A percentile compares a stretch with the other conserved stretches of the same genome.
Evolutionary conservation across 2,888 invertebrate genomes (phyloP).

Genomic region (Pollenia labialis): DNA sequence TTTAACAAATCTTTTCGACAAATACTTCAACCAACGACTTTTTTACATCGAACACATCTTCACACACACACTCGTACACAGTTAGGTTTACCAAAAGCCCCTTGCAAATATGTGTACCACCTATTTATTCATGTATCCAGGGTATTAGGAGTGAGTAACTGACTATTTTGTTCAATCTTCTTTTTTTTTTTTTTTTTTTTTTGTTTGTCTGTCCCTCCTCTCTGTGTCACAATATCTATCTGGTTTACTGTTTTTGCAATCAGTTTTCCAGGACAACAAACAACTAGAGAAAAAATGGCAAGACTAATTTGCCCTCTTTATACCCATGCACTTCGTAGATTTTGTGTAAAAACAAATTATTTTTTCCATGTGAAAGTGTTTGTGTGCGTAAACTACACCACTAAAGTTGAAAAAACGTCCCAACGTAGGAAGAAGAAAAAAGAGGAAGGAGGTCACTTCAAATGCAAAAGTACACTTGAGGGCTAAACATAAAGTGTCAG

Average conservation of each 20-base stretch:
- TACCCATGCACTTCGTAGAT: slow-evolving; percentile 62
- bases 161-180: slow-evolving; percentile 26
- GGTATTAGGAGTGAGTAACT: slow-evolving; percentile 8
- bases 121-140: not conserved
- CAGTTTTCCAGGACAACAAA: slow-evolving; percentile 53
- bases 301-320: slow-evolving; percentile 70
- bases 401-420: slow-evolving; percentile 14
- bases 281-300: slow-evolving; percentile 49
- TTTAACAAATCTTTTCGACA: slow-evolving; percentile 64
- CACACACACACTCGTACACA: not conserved
- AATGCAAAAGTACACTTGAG: slow-evolving; percentile 67
- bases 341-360: slow-evolving; percentile 38
- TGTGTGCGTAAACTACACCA: slow-evolving; percentile 33
- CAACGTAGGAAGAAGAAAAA: not conserved
- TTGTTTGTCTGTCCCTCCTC: not conserved
- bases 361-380: slow-evolving; percentile 33
- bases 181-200: not conserved
- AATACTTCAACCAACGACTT: slow-evolving; percentile 65
- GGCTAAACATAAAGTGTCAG: slow-evolving; percentile 71
- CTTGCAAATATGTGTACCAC: not conserved
- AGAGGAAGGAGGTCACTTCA: slow-evolving; percentile 58
- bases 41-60: slow-evolving; percentile 25
- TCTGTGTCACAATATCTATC: slow-evolving; percentile 22
- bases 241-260: slow-evolving; percentile 38
- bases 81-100: not conserved